Conservation (phyloP, 2,797 vertebrate genomes). For the Sebastolobus alascanus region DNA sequence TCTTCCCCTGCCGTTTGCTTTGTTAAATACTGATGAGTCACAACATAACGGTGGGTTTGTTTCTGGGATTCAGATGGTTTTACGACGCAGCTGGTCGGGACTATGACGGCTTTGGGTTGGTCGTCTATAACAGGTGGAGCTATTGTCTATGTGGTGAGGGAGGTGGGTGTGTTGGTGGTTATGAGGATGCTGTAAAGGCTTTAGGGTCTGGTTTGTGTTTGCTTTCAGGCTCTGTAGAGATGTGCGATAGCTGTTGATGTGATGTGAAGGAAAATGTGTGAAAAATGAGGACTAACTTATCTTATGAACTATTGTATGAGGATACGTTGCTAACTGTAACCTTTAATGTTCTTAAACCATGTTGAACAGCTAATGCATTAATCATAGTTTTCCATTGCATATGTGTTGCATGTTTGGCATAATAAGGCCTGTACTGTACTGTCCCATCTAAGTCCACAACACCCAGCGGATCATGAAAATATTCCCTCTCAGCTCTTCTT, state of each 20-base stretch:
- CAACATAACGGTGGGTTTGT: conserved; percentile 10
- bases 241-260: neutral
- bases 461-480: conserved; percentile 29
- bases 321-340: neutral
- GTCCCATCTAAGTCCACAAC: neutral
- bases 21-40: conserved; percentile 18
- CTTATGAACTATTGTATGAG: neutral
- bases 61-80: conserved; percentile 10
- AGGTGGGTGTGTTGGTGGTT: conserved; percentile 7
- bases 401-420: neutral
- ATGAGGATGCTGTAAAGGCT: conserved; percentile 10
- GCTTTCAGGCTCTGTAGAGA: conserved; percentile 1
- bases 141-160: neutral
- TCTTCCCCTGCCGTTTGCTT: neutral
- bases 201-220: conserved; percentile 20
- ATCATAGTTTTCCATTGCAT: neutral
- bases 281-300: neutral
- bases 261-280: neutral
- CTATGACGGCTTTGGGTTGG: conserved; percentile 14
- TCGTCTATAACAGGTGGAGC: conserved; percentile 2
- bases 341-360: neutral
- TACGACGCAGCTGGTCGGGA: conserved; percentile 11
- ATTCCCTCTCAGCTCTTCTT: neutral
- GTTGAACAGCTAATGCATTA: neutral
- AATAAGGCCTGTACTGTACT: neutral